Conservation (phyloP, 2,797 vertebrate species). For the Scarus forsteni region DNA sequence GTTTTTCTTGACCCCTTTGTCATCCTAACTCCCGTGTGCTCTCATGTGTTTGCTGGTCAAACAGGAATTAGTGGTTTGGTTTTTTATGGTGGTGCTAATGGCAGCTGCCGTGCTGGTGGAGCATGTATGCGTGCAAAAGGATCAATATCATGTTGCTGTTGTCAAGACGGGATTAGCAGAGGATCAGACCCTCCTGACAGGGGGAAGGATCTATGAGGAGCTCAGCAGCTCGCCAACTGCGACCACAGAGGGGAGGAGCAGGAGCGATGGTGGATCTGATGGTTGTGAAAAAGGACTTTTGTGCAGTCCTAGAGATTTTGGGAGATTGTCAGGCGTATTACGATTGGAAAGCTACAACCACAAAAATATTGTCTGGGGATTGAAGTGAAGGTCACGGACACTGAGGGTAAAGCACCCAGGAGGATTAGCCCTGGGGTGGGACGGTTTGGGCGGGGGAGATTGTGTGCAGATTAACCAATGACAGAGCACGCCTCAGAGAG, state of each 20-base stretch:
- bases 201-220: slow-evolving; percentile 57
- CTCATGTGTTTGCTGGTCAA: background rate
- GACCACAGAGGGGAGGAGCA: slow-evolving; percentile 27
- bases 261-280: background rate
- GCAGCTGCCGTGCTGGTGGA: slow-evolving; percentile 22
- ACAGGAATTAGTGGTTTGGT: background rate
- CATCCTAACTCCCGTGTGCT: background rate
- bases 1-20: no score
- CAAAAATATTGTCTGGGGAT: slow-evolving; percentile 19
- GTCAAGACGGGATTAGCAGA: slow-evolving; percentile 74
- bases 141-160: slow-evolving; percentile 75
- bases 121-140: slow-evolving; percentile 30
- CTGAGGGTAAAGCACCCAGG: slow-evolving; percentile 37
- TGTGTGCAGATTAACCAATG: slow-evolving; percentile 73
- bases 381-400: slow-evolving; percentile 55
- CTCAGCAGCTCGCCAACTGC: slow-evolving; percentile 41
- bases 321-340: background rate
- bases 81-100: slow-evolving; percentile 11
- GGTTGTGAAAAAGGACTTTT: background rate
- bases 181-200: slow-evolving; percentile 70
- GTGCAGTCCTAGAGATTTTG: slow-evolving; percentile 6
- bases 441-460: slow-evolving; percentile 31
- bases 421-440: slow-evolving; percentile 65
- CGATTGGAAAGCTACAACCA: slow-evolving; percentile 7
- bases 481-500: slow-evolving; percentile 42